Evolutionary conservation across 23 tunicate genomes (phyloP).

Genomic region (Trididemnum miniatum): DNA sequence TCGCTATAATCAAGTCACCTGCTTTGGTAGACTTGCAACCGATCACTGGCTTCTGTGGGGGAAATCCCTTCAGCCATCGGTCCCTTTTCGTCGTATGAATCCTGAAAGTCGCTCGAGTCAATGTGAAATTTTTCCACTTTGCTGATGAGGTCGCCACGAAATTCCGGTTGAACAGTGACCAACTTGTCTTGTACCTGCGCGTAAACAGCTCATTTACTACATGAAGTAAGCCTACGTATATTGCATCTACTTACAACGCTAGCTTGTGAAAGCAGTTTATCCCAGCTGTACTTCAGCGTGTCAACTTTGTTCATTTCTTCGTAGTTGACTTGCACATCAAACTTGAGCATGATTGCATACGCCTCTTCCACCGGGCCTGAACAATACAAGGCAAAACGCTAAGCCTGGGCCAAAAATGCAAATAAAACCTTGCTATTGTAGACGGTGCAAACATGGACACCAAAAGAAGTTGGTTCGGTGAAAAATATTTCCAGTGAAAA

Average conservation of each 20-base stretch:
- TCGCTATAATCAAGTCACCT: slow-evolving; percentile 27
- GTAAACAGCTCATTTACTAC: too few relatives aligned
- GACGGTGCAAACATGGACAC: too few relatives aligned
- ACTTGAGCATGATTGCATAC: slow-evolving; percentile 87
- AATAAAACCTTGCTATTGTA: not conserved
- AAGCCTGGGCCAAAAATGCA: not conserved
- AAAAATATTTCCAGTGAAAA: too few relatives aligned
- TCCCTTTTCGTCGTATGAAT: slow-evolving; percentile 73
- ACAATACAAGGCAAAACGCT: too few relatives aligned
- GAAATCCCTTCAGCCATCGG: slow-evolving; percentile 96
- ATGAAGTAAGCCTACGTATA: too few relatives aligned
- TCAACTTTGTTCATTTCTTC: slow-evolving; percentile 95
- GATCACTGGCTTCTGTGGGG: slow-evolving; percentile 94
- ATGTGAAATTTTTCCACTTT: slow-evolving; percentile 86
- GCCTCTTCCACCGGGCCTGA: slow-evolving; percentile 98
- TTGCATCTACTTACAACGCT: slow-evolving; percentile 46
- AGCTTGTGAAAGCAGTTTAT: slow-evolving; percentile 83
- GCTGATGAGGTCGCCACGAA: slow-evolving; percentile 68
- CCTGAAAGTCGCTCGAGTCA: slow-evolving; percentile 75
- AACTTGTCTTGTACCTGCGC: slow-evolving; percentile 88
- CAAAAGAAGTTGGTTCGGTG: too few relatives aligned
- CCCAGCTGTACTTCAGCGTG: slow-evolving; percentile 93
- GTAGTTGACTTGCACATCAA: slow-evolving; percentile 75
- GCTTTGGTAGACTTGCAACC: slow-evolving; percentile 91
- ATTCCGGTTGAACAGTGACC: slow-evolving; percentile 76